These are phyloP conservation scores for Patiria miniata DNA, from an alignment of 35 echinoderm and acorn worm species.

Conservation along the genomic window DNA sequence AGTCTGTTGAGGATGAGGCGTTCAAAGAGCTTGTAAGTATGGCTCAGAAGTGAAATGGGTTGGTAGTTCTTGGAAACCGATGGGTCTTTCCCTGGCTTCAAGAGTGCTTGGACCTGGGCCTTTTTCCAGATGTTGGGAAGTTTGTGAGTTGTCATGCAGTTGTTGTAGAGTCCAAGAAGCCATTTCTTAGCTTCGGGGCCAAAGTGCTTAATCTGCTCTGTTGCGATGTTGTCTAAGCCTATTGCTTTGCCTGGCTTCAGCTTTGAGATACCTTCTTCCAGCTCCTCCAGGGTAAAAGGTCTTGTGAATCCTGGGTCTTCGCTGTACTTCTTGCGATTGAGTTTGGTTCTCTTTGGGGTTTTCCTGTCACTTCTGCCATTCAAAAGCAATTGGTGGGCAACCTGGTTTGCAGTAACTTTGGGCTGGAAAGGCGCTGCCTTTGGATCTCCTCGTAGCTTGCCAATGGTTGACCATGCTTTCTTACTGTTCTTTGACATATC, in stretches of 20 bases:
- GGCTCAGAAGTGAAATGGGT: slow-evolving; percentile 50
- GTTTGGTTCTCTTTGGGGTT: slow-evolving; percentile 31
- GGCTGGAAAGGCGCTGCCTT: slow-evolving; percentile 2
- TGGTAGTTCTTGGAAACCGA: slow-evolving; percentile 31
- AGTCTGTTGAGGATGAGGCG: slow-evolving; percentile 24
- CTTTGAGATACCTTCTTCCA: slow-evolving; percentile 17
- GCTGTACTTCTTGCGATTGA: slow-evolving; percentile 37
- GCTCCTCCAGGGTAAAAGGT: neutral
- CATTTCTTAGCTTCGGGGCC: neutral
- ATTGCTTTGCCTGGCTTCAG: slow-evolving; percentile 31
- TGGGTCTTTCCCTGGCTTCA: slow-evolving; percentile 54
- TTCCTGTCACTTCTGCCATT: neutral
- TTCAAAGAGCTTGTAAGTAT: slow-evolving; percentile 9
- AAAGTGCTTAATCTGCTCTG: too few species aligned
- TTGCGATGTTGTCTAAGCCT: slow-evolving; percentile 22
- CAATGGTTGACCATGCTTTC: slow-evolving; percentile 21
- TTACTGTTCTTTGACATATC: slow-evolving; percentile 34
- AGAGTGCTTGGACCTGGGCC: slow-evolving; percentile 31
- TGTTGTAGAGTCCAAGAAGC: slow-evolving; percentile 5
- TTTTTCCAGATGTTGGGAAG: slow-evolving; percentile 55
- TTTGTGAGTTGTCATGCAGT: slow-evolving; percentile 16
- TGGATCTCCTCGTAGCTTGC: too few species aligned
- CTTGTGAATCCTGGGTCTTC: neutral
- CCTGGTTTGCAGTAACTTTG: slow-evolving; percentile 33
- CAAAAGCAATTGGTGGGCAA: slow-evolving; percentile 30